phyloP scores from a whole-genome alignment of 2,888 invertebrate genomes.

The Agriopis aurantiaria region DNA sequence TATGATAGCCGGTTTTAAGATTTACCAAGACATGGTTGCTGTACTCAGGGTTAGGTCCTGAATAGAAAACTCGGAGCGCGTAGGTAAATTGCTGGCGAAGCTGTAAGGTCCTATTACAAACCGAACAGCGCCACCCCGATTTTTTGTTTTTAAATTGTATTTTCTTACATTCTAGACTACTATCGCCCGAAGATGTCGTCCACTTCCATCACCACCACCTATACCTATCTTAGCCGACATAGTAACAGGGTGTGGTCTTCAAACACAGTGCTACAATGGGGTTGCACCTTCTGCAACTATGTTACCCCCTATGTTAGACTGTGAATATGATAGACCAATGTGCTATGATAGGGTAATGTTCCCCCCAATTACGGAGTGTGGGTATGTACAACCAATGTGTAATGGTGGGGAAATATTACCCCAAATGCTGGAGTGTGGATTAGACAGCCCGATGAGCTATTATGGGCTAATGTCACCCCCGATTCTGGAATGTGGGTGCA shows the following conservation, averaged over 20 bases:
- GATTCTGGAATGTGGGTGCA: background rate
- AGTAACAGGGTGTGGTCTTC: background rate
- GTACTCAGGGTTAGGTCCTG: too few species aligned
- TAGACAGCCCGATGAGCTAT: too few species aligned
- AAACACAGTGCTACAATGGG: background rate
- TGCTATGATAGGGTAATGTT: background rate
- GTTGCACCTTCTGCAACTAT: background rate
- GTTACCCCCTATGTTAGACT: background rate
- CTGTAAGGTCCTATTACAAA: too few species aligned
- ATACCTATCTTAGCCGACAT: background rate
- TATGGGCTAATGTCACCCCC: background rate
- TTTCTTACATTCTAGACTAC: slow-evolving; percentile 40
- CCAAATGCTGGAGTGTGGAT: background rate
- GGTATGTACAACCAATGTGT: background rate
- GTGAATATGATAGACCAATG: background rate
- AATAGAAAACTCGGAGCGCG: too few species aligned
- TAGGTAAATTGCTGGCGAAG: too few species aligned
- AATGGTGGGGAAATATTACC: background rate
- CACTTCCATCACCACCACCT: background rate
- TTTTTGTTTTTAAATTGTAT: background rate
- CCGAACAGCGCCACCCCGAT: too few species aligned
- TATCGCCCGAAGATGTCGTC: slow-evolving; percentile 27
- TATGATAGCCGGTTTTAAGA: too few species aligned
- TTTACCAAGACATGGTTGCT: too few species aligned
- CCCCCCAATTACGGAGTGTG: background rate